Conservation (phyloP, 2,797 vertebrate species). For the Meda fulgida region DNA sequence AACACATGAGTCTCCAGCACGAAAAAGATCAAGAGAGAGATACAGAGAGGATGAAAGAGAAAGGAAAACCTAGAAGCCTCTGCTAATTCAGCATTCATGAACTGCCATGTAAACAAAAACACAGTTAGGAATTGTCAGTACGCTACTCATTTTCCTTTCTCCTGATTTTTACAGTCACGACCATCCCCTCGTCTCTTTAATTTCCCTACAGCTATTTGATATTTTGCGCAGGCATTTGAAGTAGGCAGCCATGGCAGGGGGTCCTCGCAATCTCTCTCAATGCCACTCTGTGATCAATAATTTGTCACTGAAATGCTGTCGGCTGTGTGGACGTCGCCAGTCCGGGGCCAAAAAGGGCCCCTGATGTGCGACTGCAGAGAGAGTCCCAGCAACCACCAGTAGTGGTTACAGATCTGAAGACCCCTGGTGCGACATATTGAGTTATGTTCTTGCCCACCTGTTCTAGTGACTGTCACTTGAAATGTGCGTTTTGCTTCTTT, state of each 20-base stretch:
- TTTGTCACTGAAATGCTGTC: conserved; percentile 61
- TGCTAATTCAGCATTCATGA: conserved; percentile 25
- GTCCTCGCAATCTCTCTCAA: conserved; percentile 54
- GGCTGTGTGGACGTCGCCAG: background rate
- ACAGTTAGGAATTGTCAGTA: background rate
- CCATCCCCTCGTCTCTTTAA: conserved; percentile 35
- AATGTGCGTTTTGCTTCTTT: conserved; percentile 67
- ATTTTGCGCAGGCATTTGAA: conserved; percentile 59
- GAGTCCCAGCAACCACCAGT: conserved; percentile 19
- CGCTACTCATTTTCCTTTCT: background rate
- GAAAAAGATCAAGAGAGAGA: conserved; percentile 23
- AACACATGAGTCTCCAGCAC: conserved; percentile 39
- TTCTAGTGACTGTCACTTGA: background rate
- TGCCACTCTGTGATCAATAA: conserved; percentile 66
- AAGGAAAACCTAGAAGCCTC: background rate
- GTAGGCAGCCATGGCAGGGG: conserved; percentile 60
- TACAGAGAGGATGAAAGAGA: conserved; percentile 1
- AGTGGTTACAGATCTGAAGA: conserved; percentile 41
- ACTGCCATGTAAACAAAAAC: conserved; percentile 11
- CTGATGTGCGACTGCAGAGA: conserved; percentile 37
- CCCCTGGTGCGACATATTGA: conserved; percentile 15
- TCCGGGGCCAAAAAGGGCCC: conserved; percentile 17
- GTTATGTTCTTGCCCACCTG: conserved; percentile 32
- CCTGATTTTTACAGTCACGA: conserved; percentile 1
- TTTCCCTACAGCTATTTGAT: conserved; percentile 45